Conservation (phyloP, 1,140 invertebrate species). For the Ooceraea biroi region DNA sequence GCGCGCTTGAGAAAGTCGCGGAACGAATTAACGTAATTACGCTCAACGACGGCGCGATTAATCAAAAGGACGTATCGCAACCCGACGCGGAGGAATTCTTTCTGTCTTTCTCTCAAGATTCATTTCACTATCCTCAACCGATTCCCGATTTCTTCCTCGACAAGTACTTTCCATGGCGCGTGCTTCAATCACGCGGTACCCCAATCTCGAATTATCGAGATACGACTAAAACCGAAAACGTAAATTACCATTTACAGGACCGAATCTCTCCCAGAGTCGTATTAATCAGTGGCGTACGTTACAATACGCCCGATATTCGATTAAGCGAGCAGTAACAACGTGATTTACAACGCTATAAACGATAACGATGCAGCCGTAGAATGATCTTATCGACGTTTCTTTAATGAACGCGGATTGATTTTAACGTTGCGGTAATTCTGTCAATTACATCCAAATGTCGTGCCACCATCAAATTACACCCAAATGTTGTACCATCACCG, state of each 20-base stretch:
- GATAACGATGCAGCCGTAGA: not conserved
- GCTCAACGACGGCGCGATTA: conserved; percentile 60
- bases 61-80: conserved; percentile 38
- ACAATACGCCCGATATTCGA: conserved; percentile 10
- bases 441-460: conserved; percentile 29
- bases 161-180: conserved; percentile 13
- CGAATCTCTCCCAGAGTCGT: conserved; percentile 30
- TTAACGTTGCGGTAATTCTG: conserved; percentile 29
- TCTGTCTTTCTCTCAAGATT: not conserved
- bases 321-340: conserved; percentile 2
- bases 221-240: conserved; percentile 32
- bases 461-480: conserved; percentile 20
- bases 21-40: conserved; percentile 58
- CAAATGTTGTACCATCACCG: conserved; percentile 24
- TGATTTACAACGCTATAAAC: conserved; percentile 7
- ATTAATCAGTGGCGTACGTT: conserved; percentile 36
- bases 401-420: not conserved
- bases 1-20: conserved; percentile 14
- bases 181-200: conserved; percentile 1
- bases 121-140: conserved; percentile 31
- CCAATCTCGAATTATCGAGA: too few relatives aligned
- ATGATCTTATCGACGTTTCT: not conserved
- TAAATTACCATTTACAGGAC: conserved; percentile 24
- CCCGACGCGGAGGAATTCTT: conserved; percentile 16
- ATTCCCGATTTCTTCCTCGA: not conserved